Evolutionary conservation across 2,113 vertebrate species (phyloP).

Genomic region (Naja naja): DNA sequence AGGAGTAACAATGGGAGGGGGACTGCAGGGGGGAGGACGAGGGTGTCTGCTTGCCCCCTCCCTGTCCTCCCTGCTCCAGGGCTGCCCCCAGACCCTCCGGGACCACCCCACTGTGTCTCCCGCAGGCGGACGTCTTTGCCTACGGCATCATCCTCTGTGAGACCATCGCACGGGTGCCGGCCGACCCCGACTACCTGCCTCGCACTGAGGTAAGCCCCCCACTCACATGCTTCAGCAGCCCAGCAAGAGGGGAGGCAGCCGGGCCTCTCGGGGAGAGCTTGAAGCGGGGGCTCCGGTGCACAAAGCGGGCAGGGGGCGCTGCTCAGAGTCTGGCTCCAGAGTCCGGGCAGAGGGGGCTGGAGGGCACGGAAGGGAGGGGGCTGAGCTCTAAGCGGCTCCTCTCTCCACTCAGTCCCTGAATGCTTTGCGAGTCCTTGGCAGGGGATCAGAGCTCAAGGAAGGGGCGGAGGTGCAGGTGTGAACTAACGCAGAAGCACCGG

Average conservation of each 20-base stretch:
- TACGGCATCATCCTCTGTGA: slow-evolving; percentile 95
- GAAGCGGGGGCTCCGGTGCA: not conserved
- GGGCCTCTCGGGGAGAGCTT: not conserved
- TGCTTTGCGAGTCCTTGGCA: not conserved
- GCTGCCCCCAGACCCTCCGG: not conserved
- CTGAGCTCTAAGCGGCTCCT: not conserved
- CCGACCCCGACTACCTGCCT: slow-evolving; percentile 91
- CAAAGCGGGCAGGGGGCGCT: not conserved
- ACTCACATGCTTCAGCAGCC: not conserved
- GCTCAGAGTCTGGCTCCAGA: not conserved
- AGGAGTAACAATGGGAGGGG: not conserved
- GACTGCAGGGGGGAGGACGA: not conserved
- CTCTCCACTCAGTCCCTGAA: not conserved
- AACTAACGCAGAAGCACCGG: not conserved
- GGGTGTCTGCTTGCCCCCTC: not conserved
- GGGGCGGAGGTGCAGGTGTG: too few species aligned
- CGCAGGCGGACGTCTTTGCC: slow-evolving; percentile 81
- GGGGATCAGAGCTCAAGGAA: not conserved
- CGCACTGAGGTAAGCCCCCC: slow-evolving; percentile 82
- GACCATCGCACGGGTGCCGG: slow-evolving; percentile 89
- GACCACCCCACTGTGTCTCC: not conserved
- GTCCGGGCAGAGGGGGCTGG: not conserved
- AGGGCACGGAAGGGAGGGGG: too few species aligned
- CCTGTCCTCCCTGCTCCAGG: too few species aligned
- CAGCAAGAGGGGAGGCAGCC: not conserved